Percentiles rank a stretch among this genome's conserved stretches.
Conservation (phyloP, 1,140 invertebrate species). For the Mesaphorura yosii region DNA sequence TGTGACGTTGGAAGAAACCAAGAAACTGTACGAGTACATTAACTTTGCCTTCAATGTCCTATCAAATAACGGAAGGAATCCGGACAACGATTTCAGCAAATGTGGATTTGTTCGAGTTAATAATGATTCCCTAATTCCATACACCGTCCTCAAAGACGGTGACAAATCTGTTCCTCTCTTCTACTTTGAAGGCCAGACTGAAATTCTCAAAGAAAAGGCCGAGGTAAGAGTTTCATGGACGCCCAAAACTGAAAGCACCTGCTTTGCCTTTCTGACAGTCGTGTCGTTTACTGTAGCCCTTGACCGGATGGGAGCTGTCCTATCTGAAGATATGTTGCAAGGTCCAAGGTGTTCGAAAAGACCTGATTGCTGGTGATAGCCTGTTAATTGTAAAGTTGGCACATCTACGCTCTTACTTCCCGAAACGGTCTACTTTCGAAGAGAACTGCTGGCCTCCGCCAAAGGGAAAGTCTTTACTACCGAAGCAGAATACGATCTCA, state of each 20-base stretch:
- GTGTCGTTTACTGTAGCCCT: conserved; percentile 26
- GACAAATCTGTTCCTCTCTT: conserved; percentile 86
- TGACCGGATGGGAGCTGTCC: conserved; percentile 80
- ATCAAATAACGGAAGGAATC: conserved; percentile 41
- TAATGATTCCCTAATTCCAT: conserved; percentile 85
- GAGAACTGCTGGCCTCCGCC: conserved; percentile 27
- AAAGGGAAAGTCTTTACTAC: conserved; percentile 23
- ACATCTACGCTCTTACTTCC: conserved; percentile 82
- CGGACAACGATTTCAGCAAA: conserved; percentile 45
- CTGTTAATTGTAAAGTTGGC: conserved; percentile 76
- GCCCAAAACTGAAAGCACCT: background rate
- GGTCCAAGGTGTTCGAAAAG: conserved; percentile 80
- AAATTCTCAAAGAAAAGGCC: conserved; percentile 72
- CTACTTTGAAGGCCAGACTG: conserved; percentile 84
- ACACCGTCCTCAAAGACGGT: conserved; percentile 60
- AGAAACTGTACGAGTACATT: conserved; percentile 80
- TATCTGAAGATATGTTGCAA: conserved; percentile 90
- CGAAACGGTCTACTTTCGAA: conserved; percentile 64
- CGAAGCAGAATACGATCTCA: conserved; percentile 12
- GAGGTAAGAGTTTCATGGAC: conserved; percentile 51
- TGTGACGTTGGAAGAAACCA: conserved; percentile 70
- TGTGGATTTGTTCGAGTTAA: conserved; percentile 91
- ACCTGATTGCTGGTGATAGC: conserved; percentile 76
- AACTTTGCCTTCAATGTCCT: conserved; percentile 77
- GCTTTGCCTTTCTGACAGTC: background rate